These are phyloP conservation scores for Hedychridium roseum DNA, from an alignment of 2,888 invertebrate species.

Conservation along the genomic window DNA sequence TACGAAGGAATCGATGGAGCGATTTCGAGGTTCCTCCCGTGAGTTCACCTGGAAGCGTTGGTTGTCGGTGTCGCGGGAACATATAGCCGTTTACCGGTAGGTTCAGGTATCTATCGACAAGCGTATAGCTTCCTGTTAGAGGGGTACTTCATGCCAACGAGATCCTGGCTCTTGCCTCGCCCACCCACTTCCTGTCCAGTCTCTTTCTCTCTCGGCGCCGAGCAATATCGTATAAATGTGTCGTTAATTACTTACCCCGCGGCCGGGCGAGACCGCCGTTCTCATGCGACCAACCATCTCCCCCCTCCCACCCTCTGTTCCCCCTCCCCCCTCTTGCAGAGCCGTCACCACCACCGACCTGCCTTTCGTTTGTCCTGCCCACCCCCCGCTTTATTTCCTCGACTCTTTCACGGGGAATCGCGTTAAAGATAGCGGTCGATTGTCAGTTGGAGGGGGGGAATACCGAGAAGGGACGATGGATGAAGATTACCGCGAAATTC, in stretches of 20 bases:
- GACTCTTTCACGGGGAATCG: conserved; percentile 17
- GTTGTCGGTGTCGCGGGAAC: too few relatives aligned
- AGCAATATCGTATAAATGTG: conserved; percentile 62
- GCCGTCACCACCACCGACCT: conserved; percentile 41
- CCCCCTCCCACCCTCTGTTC: too few relatives aligned
- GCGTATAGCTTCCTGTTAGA: conserved; percentile 58
- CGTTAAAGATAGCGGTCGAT: too few relatives aligned
- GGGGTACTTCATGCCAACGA: conserved; percentile 51
- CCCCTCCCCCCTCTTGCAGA: too few relatives aligned
- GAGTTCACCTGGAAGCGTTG: too few relatives aligned
- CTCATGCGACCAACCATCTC: conserved; percentile 38
- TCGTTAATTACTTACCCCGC: conserved; percentile 61
- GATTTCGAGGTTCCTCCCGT: too few relatives aligned
- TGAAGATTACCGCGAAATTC: too few relatives aligned
- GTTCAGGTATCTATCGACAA: conserved; percentile 55
- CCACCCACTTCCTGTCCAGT: conserved; percentile 22
- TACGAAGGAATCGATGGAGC: too few relatives aligned
- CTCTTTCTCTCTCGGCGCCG: conserved; percentile 31
- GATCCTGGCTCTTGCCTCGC: conserved; percentile 40
- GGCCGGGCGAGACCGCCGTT: conserved; percentile 49
- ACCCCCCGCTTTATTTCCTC: conserved; percentile 14
- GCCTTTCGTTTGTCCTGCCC: conserved; percentile 39
- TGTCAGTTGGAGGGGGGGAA: too few relatives aligned
- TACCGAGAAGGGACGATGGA: too few relatives aligned
- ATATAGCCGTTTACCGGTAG: conserved; percentile 30